Evolutionary conservation across 2,113 vertebrate genomes (phyloP).

Genomic region (Alligator sinensis): DNA sequence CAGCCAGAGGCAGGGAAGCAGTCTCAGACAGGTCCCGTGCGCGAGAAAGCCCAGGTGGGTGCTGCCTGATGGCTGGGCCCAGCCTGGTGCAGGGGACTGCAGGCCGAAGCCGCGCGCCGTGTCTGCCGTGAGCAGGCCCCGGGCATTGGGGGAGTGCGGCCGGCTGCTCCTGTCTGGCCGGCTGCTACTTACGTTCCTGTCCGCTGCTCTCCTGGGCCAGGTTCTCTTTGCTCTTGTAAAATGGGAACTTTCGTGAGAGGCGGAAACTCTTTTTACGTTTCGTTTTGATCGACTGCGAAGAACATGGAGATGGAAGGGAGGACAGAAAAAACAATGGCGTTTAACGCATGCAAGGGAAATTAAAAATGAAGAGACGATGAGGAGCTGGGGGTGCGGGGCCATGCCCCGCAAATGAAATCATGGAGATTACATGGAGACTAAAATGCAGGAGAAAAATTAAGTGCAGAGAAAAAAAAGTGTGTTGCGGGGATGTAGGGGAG

Average conservation of each 20-base stretch:
- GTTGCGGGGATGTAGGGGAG: slow-evolving; percentile 70
- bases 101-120: not conserved
- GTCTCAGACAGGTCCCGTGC: no score
- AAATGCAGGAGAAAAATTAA: slow-evolving; percentile 80
- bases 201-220: slow-evolving; percentile 96
- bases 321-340: slow-evolving; percentile 81
- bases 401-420: slow-evolving; percentile 75
- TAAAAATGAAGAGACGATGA: slow-evolving; percentile 81
- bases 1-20: not conserved
- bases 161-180: slow-evolving; percentile 70
- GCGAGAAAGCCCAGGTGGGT: not conserved
- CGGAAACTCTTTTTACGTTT: slow-evolving; percentile 99
- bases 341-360: slow-evolving; percentile 80
- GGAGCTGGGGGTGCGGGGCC: slow-evolving; percentile 72
- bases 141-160: not conserved
- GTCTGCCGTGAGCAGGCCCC: not conserved
- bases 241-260: slow-evolving; percentile 99
- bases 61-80: not conserved
- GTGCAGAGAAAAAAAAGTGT: slow-evolving; percentile 69
- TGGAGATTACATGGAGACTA: slow-evolving; percentile 82
- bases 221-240: slow-evolving; percentile 99
- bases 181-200: slow-evolving; percentile 97
- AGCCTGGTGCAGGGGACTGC: not conserved
- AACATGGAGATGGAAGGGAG: slow-evolving; percentile 85
- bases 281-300: slow-evolving; percentile 97